Percentiles rank a stretch among this genome's conserved stretches.
Evolutionary conservation across 2,797 vertebrate genomes (phyloP).

Genomic region (Lacerta viridis): DNA sequence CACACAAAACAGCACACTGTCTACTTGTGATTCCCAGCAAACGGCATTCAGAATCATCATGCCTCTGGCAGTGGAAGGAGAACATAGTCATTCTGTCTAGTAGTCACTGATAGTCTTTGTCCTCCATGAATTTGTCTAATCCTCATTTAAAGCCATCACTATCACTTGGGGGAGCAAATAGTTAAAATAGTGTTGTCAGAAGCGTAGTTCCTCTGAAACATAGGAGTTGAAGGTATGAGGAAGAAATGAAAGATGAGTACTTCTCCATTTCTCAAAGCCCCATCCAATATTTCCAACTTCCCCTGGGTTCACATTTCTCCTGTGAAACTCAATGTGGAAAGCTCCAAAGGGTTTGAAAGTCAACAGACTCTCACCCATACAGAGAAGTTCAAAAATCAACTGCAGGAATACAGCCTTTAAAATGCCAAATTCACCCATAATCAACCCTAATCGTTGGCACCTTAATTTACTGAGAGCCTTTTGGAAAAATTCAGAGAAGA

Average conservation of each 20-base stretch:
- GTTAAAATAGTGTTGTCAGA: no score
- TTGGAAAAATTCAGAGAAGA: slow-evolving; percentile 2
- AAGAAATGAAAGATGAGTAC: not conserved
- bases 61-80: no score
- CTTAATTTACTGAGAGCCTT: slow-evolving; percentile 2
- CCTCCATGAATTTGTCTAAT: no score
- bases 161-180: no score
- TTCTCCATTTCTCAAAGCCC: not conserved
- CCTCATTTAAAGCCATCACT: no score
- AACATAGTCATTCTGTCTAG: no score
- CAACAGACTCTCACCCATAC: not conserved
- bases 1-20: no score
- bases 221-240: not conserved
- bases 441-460: not conserved
- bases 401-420: not conserved
- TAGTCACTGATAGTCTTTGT: no score
- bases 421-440: not conserved
- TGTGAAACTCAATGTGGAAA: not conserved
- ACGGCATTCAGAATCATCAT: no score
- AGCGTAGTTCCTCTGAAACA: not conserved
- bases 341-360: not conserved
- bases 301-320: not conserved
- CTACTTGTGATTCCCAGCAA: no score
- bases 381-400: not conserved
- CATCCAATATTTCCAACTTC: not conserved